Base-by-base conservation (phyloP, 2,888 invertebrate species). In the Biston betularia region DNA sequence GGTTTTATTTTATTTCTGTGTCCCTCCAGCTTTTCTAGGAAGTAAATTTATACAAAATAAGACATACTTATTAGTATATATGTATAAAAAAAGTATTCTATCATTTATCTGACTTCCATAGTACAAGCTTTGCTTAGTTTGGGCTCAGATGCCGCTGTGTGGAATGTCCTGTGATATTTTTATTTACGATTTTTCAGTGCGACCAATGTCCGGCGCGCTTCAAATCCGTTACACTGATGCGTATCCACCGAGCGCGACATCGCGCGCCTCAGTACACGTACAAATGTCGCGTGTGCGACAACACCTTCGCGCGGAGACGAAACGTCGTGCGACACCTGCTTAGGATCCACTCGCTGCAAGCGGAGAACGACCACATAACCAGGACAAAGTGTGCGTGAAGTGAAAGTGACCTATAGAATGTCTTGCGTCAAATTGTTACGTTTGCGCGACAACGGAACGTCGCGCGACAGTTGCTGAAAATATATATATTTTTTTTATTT, bases 201-300 rank as follows among this genome's bases (percentile, higher is more conserved):
- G 84, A 85, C 56, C 86, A 84, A 44, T 92, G 92, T 45, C 84
- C 88, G 0, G 86, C 88, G 0, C 80, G 86, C 0, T 91, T 91
- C 78, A 91, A 92, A 57, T 91, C 91, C 0, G 83, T 84, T 0
- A 90, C 92, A 0, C 70, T 92, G 2, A 92, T 92, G 92, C 75
- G 89, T 0, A 90, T 92, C 24, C 91, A 92, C 74, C 79, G 80
- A 63, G 84, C 82, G 62, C 76, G 89, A 0, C 92, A 93, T 71
- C 77, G 88, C 3, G 84, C 87, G 0, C 82, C 89, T 0, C 80
- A 81, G 7, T 87, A 89, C 77, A 75, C 83, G 0, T 92, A 82
- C 83, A 72, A 75, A 12, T 84, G 88, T 67, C 64, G 80, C 70
- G 56, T 92, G 68, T 84, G 87, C 67, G 82, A 79, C 42, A 85